These are phyloP conservation scores for Sigmodon hispidus DNA, from an alignment of 2,113 vertebrate species.

Conservation along the genomic window DNA sequence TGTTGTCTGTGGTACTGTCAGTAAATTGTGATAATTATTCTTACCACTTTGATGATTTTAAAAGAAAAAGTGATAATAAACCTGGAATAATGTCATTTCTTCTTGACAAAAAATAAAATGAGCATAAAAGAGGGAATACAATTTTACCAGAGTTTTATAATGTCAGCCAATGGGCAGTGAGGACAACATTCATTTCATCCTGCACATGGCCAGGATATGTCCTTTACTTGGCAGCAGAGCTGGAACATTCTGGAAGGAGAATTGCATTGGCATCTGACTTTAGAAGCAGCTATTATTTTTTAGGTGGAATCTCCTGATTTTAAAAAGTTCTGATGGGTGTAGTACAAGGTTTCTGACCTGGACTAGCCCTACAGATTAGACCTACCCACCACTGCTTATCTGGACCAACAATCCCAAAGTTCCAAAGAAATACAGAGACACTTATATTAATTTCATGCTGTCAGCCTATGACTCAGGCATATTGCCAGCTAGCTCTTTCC, in stretches of 20 bases:
- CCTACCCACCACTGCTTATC: too few species aligned
- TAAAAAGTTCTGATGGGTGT: constrained; percentile 30
- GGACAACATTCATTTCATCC: background rate
- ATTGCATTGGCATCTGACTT: background rate
- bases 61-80: constrained; percentile 17
- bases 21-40: background rate
- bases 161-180: constrained; percentile 28
- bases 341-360: too few species aligned
- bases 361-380: too few species aligned
- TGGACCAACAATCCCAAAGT: too few species aligned
- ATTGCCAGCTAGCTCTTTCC: too few species aligned
- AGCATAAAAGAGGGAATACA: background rate
- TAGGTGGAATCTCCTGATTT: background rate
- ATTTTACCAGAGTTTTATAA: background rate
- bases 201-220: background rate
- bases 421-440: too few species aligned
- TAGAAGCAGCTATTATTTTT: constrained; percentile 23
- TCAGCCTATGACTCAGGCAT: too few species aligned
- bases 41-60: constrained; percentile 15
- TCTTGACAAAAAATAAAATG: constrained; percentile 8
- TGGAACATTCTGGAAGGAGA: background rate
- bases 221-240: background rate
- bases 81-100: constrained; percentile 37
- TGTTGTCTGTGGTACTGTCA: background rate
- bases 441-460: too few species aligned